Conservation (phyloP, 2,888 invertebrate species). For the Tuta absoluta region DNA sequence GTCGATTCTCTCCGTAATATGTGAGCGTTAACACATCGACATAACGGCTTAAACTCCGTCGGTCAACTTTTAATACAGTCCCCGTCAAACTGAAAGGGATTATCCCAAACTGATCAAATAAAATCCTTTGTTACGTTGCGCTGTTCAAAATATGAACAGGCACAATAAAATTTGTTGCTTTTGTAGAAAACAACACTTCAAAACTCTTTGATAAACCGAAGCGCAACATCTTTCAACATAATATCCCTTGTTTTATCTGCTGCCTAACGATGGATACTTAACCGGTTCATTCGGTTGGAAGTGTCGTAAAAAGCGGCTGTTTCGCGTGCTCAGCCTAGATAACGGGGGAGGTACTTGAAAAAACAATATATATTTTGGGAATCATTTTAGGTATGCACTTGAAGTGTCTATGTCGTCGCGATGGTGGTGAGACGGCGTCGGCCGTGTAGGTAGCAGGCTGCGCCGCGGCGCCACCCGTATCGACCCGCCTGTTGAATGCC, state of each 20-base stretch:
- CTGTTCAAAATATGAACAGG: not conserved
- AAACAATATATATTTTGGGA: not conserved
- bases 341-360: not conserved
- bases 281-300: slow-evolving; percentile 7
- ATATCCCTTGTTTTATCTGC: not conserved
- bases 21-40: not conserved
- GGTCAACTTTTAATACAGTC: slow-evolving; percentile 13
- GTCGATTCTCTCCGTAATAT: not conserved
- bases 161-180: not conserved
- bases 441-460: slow-evolving; percentile 45
- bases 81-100: slow-evolving; percentile 15
- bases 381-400: not conserved
- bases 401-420: slow-evolving; percentile 10
- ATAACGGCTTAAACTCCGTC: not conserved
- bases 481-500: slow-evolving; percentile 81
- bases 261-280: slow-evolving; percentile 1
- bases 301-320: slow-evolving; percentile 8
- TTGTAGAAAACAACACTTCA: not conserved
- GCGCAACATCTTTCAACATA: slow-evolving; percentile 4
- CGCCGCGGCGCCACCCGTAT: slow-evolving; percentile 72
- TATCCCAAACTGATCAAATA: slow-evolving; percentile 23
- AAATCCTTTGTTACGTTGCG: slow-evolving; percentile 24
- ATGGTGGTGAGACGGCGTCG: slow-evolving; percentile 8
- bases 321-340: not conserved
- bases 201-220: slow-evolving; percentile 3